Percentiles rank a stretch among this genome's conserved stretches.
phyloP scores from a whole-genome alignment of 2,113 vertebrate genomes.

The Eulemur macaco region DNA sequence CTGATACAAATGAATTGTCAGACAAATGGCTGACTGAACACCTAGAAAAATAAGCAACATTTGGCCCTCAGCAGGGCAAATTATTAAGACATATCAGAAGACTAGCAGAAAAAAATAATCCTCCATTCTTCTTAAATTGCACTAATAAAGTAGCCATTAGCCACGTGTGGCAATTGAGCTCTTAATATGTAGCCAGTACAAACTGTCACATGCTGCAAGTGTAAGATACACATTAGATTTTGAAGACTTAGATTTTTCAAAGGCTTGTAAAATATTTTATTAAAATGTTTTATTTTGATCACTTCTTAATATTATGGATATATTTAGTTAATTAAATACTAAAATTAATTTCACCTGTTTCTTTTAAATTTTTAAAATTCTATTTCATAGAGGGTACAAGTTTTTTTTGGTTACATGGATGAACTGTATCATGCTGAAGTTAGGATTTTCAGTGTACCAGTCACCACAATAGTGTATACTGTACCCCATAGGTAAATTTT shows the following conservation, averaged over 20 bases:
- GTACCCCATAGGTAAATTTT: too few species aligned
- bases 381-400: too few species aligned
- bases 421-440: too few species aligned
- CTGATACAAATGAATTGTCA: background rate
- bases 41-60: background rate
- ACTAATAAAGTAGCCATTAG: too few species aligned
- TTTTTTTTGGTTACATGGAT: too few species aligned
- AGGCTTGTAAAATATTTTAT: background rate
- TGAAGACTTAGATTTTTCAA: background rate
- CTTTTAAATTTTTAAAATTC: background rate
- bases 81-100: background rate
- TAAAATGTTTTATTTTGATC: background rate
- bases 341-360: background rate
- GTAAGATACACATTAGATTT: background rate
- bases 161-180: fast-evolving
- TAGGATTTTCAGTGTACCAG: too few species aligned
- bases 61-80: background rate
- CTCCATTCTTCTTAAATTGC: background rate
- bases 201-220: background rate
- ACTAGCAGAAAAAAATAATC: too few species aligned
- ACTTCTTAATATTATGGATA: background rate
- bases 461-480: too few species aligned
- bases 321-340: background rate
- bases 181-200: background rate
- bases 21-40: background rate